Evolutionary conservation across 2,113 vertebrate species (phyloP).

Genomic region (Prolemur simus): DNA sequence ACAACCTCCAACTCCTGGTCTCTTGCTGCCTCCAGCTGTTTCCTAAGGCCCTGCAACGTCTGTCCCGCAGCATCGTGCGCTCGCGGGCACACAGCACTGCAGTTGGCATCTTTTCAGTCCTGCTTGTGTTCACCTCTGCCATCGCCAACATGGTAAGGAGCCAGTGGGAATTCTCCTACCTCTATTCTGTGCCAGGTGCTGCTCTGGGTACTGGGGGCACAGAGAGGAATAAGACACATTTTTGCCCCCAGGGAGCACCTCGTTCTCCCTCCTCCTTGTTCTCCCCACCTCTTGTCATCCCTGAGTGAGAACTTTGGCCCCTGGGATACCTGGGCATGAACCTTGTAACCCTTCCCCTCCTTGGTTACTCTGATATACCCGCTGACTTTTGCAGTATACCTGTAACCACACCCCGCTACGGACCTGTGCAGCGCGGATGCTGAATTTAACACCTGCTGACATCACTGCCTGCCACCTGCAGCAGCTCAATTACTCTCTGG

Average conservation of each 20-base stretch:
- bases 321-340: neutral
- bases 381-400: slow-evolving; percentile 86
- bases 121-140: slow-evolving; percentile 94
- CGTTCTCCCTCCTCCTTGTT: neutral
- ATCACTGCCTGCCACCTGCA: slow-evolving; percentile 92
- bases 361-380: neutral
- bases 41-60: slow-evolving; percentile 89
- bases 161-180: neutral
- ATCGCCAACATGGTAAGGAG: slow-evolving; percentile 93
- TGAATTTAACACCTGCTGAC: slow-evolving; percentile 87
- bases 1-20: neutral
- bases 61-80: slow-evolving; percentile 93
- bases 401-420: slow-evolving; percentile 90
- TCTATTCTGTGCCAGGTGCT: neutral
- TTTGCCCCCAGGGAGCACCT: neutral
- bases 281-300: neutral
- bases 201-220: neutral
- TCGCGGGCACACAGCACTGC: slow-evolving; percentile 93
- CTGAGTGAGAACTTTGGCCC: neutral
- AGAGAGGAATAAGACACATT: neutral
- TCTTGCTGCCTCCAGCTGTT: slow-evolving; percentile 85
- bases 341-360: neutral
- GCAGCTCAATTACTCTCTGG: slow-evolving; percentile 90
- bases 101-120: slow-evolving; percentile 91
- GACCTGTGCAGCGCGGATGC: slow-evolving; percentile 88